Base-by-base conservation (phyloP, 2,888 invertebrate species). In the Melikaiella ostensackeni region DNA sequence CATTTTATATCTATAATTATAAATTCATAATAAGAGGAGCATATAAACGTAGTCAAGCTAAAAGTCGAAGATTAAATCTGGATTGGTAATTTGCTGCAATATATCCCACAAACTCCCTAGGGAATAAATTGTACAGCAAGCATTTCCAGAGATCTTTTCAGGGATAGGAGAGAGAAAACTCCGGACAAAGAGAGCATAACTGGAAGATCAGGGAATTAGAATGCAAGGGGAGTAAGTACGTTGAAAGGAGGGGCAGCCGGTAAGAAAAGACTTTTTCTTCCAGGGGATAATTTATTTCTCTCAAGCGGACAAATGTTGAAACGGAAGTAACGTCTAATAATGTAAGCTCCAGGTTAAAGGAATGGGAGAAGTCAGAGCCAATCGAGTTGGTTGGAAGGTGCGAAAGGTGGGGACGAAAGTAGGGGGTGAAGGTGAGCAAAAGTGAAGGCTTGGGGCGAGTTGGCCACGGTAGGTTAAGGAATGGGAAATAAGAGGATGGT, bases 261-360 rank as follows among this genome's bases (percentile, higher is more conserved):
- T 50, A 33, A 70, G 46, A n/a, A 50, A 50, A 50, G 35, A 42
- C 75, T 78, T 81, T 81, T 83, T 83, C 80, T 78, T 75, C 79
- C 70, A 64, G 70, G 70, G 55, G 78, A 84, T 83, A 85, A 89
- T 89, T 84, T 85, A 83, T 88, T 86, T 85, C 83, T 83, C 76
- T 84, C 82, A 84, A 83, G 82, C 84, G 84, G 85, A 86, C 86
- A 86, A 88, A 88, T 84, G 86, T 83, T 85, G 83, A 85, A 87
- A 84, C 84, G 81, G 81, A 80, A 79, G 78, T 64, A 86, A 86
- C 86, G 86, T 86, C 87, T 88, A 86, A 89, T 89, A 89, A 89
- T 86, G 87, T 86, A 86, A 87, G 85, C 86, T 84, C 63, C 11
- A 73, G 81, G 84, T 86, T 85, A 89, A 87, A 88, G 86, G 86